phyloP scores from a whole-genome alignment of 2,113 vertebrate genomes.

The Megaceryle torquata region DNA sequence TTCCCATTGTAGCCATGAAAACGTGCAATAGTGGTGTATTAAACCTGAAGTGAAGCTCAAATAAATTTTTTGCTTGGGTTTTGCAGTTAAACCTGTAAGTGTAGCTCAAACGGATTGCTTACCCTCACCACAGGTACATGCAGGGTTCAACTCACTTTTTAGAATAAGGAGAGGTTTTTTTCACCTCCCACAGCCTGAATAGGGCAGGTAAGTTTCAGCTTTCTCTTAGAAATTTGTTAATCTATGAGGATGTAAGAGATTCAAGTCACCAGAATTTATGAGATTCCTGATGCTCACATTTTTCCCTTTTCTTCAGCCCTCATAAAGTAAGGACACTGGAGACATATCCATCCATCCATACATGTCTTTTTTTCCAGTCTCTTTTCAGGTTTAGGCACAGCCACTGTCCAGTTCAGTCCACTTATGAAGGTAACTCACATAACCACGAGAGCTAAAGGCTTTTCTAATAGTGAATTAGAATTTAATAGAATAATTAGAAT shows the following conservation, averaged over 20 bases:
- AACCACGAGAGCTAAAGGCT: not conserved
- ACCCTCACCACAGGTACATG: too few species aligned
- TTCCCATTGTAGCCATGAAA: not conserved
- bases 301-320: not conserved
- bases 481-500: too few species aligned
- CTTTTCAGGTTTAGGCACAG: not conserved
- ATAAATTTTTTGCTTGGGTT: not conserved
- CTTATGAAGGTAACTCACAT: not conserved
- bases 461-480: not conserved
- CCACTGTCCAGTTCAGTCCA: not conserved
- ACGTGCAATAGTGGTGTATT: not conserved
- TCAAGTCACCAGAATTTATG: not conserved
- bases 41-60: not conserved
- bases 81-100: too few species aligned
- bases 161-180: not conserved
- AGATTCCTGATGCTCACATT: not conserved
- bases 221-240: not conserved
- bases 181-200: not conserved
- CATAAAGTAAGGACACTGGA: not conserved
- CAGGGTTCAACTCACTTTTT: not conserved
- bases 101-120: too few species aligned
- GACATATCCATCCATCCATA: accelerated
- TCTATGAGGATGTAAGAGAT: not conserved
- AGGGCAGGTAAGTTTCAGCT: not conserved
- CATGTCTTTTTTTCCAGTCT: not conserved